A percentile compares a stretch with the other conserved stretches of the same genome.
Evolutionary conservation across 2,888 invertebrate genomes (phyloP).

Genomic region (Agonopterix heracliana): DNA sequence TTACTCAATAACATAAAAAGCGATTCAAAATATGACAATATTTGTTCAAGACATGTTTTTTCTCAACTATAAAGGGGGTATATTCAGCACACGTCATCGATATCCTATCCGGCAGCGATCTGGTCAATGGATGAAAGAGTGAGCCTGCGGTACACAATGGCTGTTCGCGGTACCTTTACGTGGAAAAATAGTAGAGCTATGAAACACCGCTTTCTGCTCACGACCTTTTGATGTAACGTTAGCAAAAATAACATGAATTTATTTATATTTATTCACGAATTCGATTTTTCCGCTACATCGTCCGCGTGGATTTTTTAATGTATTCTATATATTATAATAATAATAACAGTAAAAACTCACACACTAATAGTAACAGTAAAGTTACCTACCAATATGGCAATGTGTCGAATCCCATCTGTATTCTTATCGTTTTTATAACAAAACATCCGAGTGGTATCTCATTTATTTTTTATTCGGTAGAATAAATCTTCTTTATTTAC

Average conservation of each 20-base stretch:
- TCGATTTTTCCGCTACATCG: constrained; percentile 13
- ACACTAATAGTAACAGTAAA: too few relatives aligned
- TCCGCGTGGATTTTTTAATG: too few relatives aligned
- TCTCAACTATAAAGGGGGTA: constrained; percentile 10
- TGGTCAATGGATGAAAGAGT: constrained; percentile 49
- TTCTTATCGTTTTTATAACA: too few relatives aligned
- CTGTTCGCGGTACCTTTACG: constrained; percentile 28
- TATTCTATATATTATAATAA: too few relatives aligned
- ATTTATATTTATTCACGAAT: not conserved
- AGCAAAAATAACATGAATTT: constrained; percentile 15
- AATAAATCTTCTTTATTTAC: too few relatives aligned
- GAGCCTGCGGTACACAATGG: constrained; percentile 41
- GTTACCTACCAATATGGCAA: too few relatives aligned
- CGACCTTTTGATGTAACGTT: constrained; percentile 24
- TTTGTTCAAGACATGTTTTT: not conserved
- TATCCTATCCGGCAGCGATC: constrained; percentile 45
- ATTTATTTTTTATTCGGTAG: too few relatives aligned
- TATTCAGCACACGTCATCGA: constrained; percentile 46
- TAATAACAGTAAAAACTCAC: too few relatives aligned
- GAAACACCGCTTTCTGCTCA: constrained; percentile 17
- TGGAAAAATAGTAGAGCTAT: constrained; percentile 38
- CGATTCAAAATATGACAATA: too few relatives aligned
- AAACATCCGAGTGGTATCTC: too few relatives aligned
- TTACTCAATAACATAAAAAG: too few relatives aligned
- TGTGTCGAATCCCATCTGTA: too few relatives aligned